A percentile compares a stretch with the other conserved stretches of the same genome.
phyloP scores from a whole-genome alignment of 2,113 vertebrate species.

The Chunga burmeisteri region DNA sequence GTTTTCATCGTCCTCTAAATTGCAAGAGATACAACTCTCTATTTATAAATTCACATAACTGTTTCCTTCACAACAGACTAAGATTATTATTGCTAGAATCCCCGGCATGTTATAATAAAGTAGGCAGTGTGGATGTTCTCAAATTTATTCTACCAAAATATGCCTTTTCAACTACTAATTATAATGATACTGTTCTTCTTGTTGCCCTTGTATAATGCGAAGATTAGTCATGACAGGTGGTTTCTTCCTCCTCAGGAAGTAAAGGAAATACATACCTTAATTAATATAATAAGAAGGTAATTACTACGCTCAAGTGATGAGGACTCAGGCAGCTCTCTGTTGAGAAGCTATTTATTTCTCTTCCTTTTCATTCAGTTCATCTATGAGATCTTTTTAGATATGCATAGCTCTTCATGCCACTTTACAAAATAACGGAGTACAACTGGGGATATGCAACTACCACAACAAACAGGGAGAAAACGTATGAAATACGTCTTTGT shows the following conservation, averaged over 20 bases:
- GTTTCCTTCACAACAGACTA: not conserved
- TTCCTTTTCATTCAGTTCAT: not conserved
- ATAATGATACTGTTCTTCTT: not conserved
- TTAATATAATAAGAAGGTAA: conserved; percentile 14
- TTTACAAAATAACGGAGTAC: not conserved
- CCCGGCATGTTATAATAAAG: not conserved
- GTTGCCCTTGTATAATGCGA: not conserved
- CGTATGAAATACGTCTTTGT: accelerated
- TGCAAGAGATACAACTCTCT: not conserved
- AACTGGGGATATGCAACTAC: not conserved
- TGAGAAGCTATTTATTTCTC: conserved; percentile 11
- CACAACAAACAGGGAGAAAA: not conserved
- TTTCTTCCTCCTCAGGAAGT: not conserved
- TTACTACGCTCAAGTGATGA: not conserved
- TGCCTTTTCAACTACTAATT: not conserved
- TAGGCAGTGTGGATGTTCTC: not conserved
- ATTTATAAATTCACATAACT: not conserved
- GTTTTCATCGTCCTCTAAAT: not conserved
- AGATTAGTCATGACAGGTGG: not conserved
- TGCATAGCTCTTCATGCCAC: not conserved
- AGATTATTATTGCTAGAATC: not conserved
- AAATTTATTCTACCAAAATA: not conserved
- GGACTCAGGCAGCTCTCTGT: not conserved
- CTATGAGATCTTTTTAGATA: not conserved
- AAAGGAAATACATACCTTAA: conserved; percentile 39